Percentiles rank a stretch among this genome's conserved stretches.
These are phyloP conservation scores for Tetranychus piercei DNA, from an alignment of 2,888 invertebrate species.

Conservation along the genomic window DNA sequence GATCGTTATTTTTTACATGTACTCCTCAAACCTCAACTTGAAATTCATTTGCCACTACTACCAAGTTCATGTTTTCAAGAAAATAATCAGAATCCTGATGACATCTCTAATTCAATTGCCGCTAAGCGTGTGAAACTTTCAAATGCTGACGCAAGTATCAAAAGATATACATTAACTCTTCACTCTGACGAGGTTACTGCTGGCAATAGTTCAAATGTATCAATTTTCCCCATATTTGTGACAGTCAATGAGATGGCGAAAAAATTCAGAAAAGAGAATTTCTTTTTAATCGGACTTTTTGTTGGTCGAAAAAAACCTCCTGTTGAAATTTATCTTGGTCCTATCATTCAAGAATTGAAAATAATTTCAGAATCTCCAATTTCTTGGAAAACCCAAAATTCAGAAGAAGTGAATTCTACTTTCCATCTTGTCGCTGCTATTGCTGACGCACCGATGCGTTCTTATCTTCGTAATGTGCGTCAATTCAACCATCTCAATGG, in stretches of 20 bases:
- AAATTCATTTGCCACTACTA: not conserved
- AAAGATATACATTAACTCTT: not conserved
- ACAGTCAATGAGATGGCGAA: not conserved
- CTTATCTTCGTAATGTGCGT: not conserved
- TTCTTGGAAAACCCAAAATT: not conserved
- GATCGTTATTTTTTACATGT: not conserved
- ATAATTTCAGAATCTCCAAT: not conserved
- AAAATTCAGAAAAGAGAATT: not conserved
- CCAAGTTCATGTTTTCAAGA: not conserved
- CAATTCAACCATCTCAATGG: not conserved
- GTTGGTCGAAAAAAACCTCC: not conserved
- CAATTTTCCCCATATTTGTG: not conserved
- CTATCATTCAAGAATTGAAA: not conserved
- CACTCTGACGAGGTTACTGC: not conserved
- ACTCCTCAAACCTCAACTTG: not conserved
- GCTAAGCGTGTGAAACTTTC: not conserved
- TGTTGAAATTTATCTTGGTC: not conserved
- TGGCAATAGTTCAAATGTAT: not conserved
- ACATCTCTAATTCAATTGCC: not conserved
- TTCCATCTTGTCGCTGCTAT: not conserved
- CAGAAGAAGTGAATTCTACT: not conserved
- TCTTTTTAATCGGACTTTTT: not conserved
- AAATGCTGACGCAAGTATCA: not conserved
- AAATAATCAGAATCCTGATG: not conserved
- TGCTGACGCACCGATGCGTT: not conserved